Evolutionary conservation across 2,888 invertebrate genomes (phyloP).

Genomic region (Dasysyrphus tricinctus): DNA sequence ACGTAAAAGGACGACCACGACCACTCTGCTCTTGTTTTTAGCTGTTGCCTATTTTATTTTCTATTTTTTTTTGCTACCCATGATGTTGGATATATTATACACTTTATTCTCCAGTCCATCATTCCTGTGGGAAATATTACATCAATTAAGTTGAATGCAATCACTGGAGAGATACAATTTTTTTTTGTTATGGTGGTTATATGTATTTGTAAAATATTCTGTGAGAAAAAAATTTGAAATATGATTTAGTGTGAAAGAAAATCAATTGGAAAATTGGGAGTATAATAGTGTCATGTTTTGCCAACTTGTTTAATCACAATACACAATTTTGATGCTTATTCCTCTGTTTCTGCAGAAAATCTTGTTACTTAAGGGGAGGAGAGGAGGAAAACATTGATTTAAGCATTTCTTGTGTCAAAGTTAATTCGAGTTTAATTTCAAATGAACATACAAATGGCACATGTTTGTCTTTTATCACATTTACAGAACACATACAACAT

Average conservation of each 20-base stretch:
- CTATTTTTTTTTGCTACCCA: neutral
- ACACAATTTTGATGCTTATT: constrained; percentile 11
- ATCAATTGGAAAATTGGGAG: constrained; percentile 38
- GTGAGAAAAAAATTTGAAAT: constrained; percentile 6
- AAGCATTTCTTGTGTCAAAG: constrained; percentile 31
- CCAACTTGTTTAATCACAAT: constrained; percentile 36
- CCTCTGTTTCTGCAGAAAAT: neutral
- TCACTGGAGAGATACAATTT: constrained; percentile 39
- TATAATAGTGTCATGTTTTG: constrained; percentile 49
- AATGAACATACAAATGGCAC: constrained; percentile 5
- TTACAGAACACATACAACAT: neutral
- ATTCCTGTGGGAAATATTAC: constrained; percentile 67
- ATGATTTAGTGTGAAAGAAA: constrained; percentile 29
- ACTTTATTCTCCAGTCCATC: constrained; percentile 50
- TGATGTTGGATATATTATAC: constrained; percentile 24
- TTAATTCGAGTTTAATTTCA: constrained; percentile 44
- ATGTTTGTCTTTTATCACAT: constrained; percentile 16
- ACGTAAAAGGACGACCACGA: constrained; percentile 31
- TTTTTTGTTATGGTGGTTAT: neutral
- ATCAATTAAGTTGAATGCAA: constrained; percentile 65
- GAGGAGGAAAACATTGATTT: constrained; percentile 18
- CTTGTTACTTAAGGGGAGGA: neutral
- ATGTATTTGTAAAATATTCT: neutral
- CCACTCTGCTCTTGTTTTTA: constrained; percentile 39
- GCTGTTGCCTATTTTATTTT: constrained; percentile 35